Base-by-base conservation (phyloP, 2,797 vertebrate species). In the Enteromius afrohamiltoni region DNA sequence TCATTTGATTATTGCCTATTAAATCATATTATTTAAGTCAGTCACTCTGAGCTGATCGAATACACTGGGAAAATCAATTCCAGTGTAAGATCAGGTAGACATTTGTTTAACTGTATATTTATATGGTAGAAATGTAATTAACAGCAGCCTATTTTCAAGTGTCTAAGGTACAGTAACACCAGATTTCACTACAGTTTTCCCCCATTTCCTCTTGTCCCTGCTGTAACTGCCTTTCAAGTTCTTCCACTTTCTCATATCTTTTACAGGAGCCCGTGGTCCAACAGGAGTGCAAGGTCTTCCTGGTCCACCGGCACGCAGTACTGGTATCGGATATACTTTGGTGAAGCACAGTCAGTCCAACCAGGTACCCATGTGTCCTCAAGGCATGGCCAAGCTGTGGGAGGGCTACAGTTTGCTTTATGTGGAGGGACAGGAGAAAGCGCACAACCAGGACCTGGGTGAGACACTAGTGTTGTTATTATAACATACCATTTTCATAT, bases 361-460 rank as follows among this genome's bases (percentile, higher is more conserved):
- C 10, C 95, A 96, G 85, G 94, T 98, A 40, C 97, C 98, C n/a
- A 95, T 94, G 40, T 99, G 98, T 84, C 97, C 98, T 2, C 84
- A 95, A 49, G 97, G 97, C 34, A 97, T 97, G 97, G 94, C 77
- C 83, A 95, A 90, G 67, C 94, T 99, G 55, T 98, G 98, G 98
- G 96, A 98, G 0, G 97, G 98, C 5, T 99, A 97, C 95, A 99
- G 97, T 71, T 90, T 98, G 80, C 93, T 97, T 60, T 97, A 94
- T 0, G 96, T 99, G 90, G 97, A 99, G 88, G 97, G 97, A 0
- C 98, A 99, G 92, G 97, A 99, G 86, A 99, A 98, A 90, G 94
- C 97, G 0, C 98, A 99, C 93, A 98, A 97, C 93, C 98, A 99
- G 91, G 97, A 99, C 82, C 93, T 99, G 0, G 97, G 97, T 98